Evolutionary conservation across 2,797 vertebrate species (phyloP).

Genomic region (Chiloscyllium punctatum): DNA sequence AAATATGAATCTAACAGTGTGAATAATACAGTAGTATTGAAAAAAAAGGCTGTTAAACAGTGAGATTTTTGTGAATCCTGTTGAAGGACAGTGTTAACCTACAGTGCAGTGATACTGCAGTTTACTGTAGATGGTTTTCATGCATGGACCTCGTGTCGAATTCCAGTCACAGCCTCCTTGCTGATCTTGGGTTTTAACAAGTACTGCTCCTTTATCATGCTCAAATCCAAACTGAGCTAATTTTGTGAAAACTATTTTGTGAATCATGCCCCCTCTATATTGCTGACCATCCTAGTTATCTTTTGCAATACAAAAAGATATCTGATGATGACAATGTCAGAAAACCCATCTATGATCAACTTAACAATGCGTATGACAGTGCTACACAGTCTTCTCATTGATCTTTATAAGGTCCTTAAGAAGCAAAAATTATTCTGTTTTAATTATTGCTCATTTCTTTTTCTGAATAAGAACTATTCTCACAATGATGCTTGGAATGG

Average conservation of each 20-base stretch:
- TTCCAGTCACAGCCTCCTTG: background rate
- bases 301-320: background rate
- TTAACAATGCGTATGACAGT: background rate
- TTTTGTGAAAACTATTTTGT: background rate
- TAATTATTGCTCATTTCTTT: background rate
- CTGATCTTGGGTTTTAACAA: background rate
- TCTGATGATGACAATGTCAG: background rate
- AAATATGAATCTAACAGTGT: background rate
- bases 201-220: background rate
- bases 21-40: background rate
- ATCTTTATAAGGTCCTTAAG: background rate
- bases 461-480: background rate
- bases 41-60: background rate
- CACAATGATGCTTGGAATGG: background rate
- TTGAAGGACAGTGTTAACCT: background rate
- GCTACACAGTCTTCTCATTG: background rate
- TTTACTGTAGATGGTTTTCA: background rate
- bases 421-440: background rate
- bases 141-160: background rate
- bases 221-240: background rate
- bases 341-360: background rate
- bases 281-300: background rate
- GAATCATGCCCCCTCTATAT: background rate
- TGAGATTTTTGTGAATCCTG: background rate
- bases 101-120: background rate